These are phyloP conservation scores for Saimiri boliviensis DNA, from an alignment of 2,113 vertebrate genomes.

Conservation along the genomic window DNA sequence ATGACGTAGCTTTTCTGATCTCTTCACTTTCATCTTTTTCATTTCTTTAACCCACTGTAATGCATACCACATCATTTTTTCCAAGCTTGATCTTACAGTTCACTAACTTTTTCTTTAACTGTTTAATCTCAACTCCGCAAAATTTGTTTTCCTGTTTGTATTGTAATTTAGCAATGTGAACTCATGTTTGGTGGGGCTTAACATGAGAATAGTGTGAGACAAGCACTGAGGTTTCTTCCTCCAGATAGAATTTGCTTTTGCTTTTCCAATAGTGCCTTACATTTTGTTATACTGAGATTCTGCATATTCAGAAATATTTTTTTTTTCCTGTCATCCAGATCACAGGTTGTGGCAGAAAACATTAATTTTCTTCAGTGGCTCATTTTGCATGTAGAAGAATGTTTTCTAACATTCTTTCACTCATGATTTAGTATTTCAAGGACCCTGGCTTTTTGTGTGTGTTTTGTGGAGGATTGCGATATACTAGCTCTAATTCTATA, in stretches of 20 bases:
- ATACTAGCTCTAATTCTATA: background rate
- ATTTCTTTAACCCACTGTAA: background rate
- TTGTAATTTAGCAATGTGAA: background rate
- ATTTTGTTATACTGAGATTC: background rate
- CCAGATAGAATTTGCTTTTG: background rate
- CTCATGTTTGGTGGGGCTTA: background rate
- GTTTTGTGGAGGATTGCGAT: background rate
- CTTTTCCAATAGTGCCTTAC: background rate
- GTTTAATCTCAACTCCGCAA: background rate
- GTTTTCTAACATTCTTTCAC: background rate
- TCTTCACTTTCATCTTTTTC: background rate
- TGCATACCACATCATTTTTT: background rate
- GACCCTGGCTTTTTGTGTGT: background rate
- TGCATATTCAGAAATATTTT: background rate
- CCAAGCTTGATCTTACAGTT: background rate
- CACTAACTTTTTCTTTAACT: background rate
- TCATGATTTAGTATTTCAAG: background rate
- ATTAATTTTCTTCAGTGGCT: background rate
- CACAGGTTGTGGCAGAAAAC: background rate
- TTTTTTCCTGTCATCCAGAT: background rate
- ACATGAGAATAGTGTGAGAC: background rate
- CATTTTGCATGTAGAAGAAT: background rate
- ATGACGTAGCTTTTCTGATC: background rate
- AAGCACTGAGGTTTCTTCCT: background rate
- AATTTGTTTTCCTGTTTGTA: background rate